Conservation (phyloP, 2,113 vertebrate genomes). For the Caretta caretta region DNA sequence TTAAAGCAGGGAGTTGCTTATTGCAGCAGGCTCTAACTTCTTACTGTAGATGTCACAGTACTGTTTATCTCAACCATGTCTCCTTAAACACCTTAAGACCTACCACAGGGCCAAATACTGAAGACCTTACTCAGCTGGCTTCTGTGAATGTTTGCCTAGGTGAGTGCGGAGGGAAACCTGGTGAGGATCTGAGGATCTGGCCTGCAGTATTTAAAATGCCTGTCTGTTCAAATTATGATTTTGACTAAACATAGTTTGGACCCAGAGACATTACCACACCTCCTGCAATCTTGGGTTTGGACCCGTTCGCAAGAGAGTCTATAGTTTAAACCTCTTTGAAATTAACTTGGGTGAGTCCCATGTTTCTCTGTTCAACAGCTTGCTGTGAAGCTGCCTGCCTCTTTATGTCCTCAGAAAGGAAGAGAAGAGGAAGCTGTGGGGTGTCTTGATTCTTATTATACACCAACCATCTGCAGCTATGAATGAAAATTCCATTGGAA, state of each 20-base stretch:
- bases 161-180: not conserved
- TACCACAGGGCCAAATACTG: not conserved
- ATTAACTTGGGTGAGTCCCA: rapidly evolving
- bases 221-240: not conserved
- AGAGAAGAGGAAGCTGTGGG: not conserved
- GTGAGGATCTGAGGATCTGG: not conserved
- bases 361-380: not conserved
- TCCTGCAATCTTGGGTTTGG: not conserved
- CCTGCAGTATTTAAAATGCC: not conserved
- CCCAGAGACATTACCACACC: rapidly evolving
- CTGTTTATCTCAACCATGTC: not conserved
- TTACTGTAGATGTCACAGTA: not conserved
- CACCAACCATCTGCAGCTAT: not conserved
- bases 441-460: not conserved
- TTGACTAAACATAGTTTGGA: not conserved
- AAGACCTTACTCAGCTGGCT: not conserved
- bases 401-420: not conserved
- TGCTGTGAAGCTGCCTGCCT: not conserved
- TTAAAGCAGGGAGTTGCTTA: not conserved
- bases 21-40: not conserved
- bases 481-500: not conserved
- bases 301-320: not conserved
- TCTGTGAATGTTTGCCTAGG: not conserved
- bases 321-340: not conserved
- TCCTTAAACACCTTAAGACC: not conserved